Evolutionary conservation across 2,888 invertebrate species (phyloP).

Genomic region (Bedellia somnulentella): DNA sequence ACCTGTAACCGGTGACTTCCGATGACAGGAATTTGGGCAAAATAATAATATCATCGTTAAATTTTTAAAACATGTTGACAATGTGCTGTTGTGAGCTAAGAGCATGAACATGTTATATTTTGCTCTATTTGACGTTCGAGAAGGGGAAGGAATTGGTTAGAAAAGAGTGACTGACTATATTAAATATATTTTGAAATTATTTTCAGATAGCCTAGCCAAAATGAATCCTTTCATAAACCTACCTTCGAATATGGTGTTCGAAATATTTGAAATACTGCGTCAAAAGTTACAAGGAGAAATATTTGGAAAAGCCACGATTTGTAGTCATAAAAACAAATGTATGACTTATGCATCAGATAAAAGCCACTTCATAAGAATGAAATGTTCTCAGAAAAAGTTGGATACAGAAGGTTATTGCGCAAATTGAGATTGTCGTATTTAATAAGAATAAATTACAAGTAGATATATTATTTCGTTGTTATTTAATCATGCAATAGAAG

Average conservation of each 20-base stretch:
- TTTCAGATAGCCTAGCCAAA: conserved; percentile 38
- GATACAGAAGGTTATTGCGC: conserved; percentile 28
- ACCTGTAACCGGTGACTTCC: too few relatives aligned
- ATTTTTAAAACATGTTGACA: too few relatives aligned
- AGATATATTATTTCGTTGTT: conserved; percentile 2
- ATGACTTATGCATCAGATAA: conserved; percentile 30
- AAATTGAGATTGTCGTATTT: conserved; percentile 17
- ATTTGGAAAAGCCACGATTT: conserved; percentile 42
- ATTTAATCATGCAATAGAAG: too few relatives aligned
- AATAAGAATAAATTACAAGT: conserved; percentile 19
- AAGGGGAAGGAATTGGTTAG: too few relatives aligned
- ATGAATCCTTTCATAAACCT: conserved; percentile 46
- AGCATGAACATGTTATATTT: too few relatives aligned
- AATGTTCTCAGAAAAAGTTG: conserved; percentile 33
- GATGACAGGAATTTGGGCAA: too few relatives aligned
- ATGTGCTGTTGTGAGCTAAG: too few relatives aligned
- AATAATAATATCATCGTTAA: too few relatives aligned
- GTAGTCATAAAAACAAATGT: conserved; percentile 36
- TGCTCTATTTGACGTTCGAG: too few relatives aligned
- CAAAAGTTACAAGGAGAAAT: conserved; percentile 39
- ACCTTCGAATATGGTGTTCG: conserved; percentile 38
- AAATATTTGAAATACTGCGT: conserved; percentile 43
- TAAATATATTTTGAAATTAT: too few relatives aligned
- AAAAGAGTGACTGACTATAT: too few relatives aligned
- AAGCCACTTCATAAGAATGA: conserved; percentile 31